Evolutionary conservation across 2,113 vertebrate species (phyloP).

Genomic region (Lathamus discolor): DNA sequence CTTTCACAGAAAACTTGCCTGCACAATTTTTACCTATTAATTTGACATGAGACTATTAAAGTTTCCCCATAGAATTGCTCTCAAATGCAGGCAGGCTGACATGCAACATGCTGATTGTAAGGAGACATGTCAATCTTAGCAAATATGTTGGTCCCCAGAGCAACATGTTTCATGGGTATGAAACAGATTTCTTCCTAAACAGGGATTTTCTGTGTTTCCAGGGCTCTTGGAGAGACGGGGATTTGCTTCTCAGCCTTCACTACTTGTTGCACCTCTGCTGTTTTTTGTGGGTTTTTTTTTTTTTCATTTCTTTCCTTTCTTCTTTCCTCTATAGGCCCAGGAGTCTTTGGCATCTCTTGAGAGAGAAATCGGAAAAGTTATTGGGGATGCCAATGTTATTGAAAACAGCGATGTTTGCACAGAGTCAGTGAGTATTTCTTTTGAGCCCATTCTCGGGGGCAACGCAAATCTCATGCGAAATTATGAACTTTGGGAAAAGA

Average conservation of each 20-base stretch:
- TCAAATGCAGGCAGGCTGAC: background rate
- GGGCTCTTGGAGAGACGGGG: background rate
- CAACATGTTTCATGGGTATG: background rate
- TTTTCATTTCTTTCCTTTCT: background rate
- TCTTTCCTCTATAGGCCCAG: conserved; percentile 81
- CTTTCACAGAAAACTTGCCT: background rate
- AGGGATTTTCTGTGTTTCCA: background rate
- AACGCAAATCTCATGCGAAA: background rate
- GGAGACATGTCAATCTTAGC: conserved; percentile 27
- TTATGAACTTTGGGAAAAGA: background rate
- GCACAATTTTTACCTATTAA: background rate
- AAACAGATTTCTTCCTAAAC: background rate
- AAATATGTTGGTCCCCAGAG: conserved; percentile 13
- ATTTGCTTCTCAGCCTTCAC: background rate
- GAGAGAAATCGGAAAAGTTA: conserved; percentile 87
- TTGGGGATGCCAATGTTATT: conserved; percentile 83
- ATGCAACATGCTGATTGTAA: background rate
- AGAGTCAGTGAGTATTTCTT: conserved; percentile 77
- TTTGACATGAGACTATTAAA: background rate
- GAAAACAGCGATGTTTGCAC: conserved; percentile 87
- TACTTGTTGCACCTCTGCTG: background rate
- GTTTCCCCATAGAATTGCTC: background rate
- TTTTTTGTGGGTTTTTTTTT: background rate
- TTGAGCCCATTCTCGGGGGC: background rate
- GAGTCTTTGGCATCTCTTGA: conserved; percentile 92